Evolutionary conservation across 2,888 invertebrate genomes (phyloP).

Genomic region (Agelastica alni): DNA sequence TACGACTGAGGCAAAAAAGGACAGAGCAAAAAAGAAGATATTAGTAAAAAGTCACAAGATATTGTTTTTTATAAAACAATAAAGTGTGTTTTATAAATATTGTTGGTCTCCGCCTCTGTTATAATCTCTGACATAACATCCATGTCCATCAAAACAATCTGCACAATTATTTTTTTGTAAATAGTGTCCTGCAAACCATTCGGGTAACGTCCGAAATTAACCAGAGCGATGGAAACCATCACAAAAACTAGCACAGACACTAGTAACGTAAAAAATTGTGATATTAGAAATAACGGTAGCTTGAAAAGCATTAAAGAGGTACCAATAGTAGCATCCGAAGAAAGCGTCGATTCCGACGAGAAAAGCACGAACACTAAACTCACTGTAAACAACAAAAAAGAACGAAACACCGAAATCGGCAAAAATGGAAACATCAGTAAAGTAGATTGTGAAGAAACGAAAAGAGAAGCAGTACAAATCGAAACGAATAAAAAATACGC

Average conservation of each 20-base stretch:
- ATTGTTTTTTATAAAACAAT: too few relatives aligned
- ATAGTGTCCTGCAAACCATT: not conserved
- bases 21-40: too few relatives aligned
- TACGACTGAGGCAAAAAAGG: too few relatives aligned
- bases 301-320: not conserved
- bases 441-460: not conserved
- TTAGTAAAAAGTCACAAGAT: too few relatives aligned
- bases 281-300: not conserved
- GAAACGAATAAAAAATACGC: not conserved
- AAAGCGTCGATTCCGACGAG: not conserved
- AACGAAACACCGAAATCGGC: too few relatives aligned
- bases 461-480: too few relatives aligned
- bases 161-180: constrained; percentile 5
- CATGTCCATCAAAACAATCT: constrained; percentile 3
- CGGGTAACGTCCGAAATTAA: not conserved
- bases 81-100: too few relatives aligned
- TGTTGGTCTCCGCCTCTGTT: not conserved
- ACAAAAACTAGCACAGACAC: not conserved
- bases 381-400: too few relatives aligned
- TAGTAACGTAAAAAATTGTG: not conserved
- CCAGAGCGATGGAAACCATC: not conserved
- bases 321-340: not conserved
- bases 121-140: constrained; percentile 7
- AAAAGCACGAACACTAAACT: not conserved
- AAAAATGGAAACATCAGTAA: not conserved